Evolutionary conservation across 2,797 vertebrate species (phyloP).

Genomic region (Oryzias dopingdopingensis): DNA sequence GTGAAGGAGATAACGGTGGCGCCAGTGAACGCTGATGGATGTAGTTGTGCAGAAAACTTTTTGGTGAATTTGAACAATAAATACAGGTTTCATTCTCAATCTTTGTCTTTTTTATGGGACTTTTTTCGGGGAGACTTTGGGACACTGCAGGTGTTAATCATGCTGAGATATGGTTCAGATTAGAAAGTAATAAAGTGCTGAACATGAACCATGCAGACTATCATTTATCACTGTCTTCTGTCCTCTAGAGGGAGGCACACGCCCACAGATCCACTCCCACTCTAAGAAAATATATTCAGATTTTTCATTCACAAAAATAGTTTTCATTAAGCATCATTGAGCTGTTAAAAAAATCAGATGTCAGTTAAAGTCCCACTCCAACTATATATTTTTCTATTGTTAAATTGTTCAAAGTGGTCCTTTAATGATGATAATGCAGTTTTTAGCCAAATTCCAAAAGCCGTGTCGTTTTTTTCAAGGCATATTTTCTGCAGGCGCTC

Average conservation of each 20-base stretch:
- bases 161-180: background rate
- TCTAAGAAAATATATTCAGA: too few relatives aligned
- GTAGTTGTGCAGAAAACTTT: constrained; percentile 67
- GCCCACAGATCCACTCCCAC: background rate
- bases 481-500: too few relatives aligned
- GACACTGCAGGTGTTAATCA: background rate
- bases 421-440: too few relatives aligned
- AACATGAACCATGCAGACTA: too few relatives aligned
- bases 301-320: too few relatives aligned
- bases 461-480: too few relatives aligned
- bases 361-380: too few relatives aligned
- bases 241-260: constrained; percentile 57
- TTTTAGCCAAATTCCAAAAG: too few relatives aligned
- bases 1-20: constrained; percentile 50
- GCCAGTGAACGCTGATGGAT: constrained; percentile 66
- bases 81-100: constrained; percentile 50
- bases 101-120: background rate
- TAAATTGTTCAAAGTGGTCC: too few relatives aligned
- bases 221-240: background rate
- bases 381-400: too few relatives aligned
- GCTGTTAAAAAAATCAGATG: too few relatives aligned
- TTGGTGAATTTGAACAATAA: constrained; percentile 76
- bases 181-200: background rate
- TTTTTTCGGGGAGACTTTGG: background rate
- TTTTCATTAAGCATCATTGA: too few relatives aligned